Conservation (phyloP, 1,140 invertebrate species). For the Choristoneura fumiferana region DNA sequence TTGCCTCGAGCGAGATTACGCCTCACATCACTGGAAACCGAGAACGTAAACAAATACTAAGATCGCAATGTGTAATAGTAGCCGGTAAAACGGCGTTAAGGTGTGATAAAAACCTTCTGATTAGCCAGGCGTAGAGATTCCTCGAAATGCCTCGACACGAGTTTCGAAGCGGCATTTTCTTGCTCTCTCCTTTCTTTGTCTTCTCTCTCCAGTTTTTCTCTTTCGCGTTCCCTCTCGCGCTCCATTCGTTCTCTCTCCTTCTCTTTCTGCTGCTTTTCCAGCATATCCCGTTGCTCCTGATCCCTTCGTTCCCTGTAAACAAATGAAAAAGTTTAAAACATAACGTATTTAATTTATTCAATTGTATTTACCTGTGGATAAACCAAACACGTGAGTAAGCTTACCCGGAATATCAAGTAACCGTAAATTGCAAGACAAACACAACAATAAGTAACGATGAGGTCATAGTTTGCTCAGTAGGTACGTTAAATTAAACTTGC, state of each 20-base stretch:
- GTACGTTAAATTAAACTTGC: background rate
- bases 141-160: conserved; percentile 93
- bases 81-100: background rate
- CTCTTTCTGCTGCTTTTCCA: conserved; percentile 80
- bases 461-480: conserved; percentile 4
- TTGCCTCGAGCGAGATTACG: background rate
- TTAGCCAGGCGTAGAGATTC: conserved; percentile 90
- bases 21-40: background rate
- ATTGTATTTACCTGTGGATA: background rate
- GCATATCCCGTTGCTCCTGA: conserved; percentile 82
- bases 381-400: background rate
- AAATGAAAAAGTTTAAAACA: conserved; percentile 28
- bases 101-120: conserved; percentile 84
- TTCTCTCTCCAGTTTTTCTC: conserved; percentile 78
- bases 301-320: conserved; percentile 82
- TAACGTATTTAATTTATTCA: no score
- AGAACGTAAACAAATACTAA: background rate
- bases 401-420: background rate
- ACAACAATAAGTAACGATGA: conserved; percentile 9
- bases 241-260: conserved; percentile 79
- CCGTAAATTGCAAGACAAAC: conserved; percentile 6
- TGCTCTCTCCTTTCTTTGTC: conserved; percentile 83
- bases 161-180: conserved; percentile 82
- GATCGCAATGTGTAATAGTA: background rate
- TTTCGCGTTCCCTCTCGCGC: conserved; percentile 76